Conservation (phyloP, 2,113 vertebrate genomes). For the Hemiprocne comata region DNA sequence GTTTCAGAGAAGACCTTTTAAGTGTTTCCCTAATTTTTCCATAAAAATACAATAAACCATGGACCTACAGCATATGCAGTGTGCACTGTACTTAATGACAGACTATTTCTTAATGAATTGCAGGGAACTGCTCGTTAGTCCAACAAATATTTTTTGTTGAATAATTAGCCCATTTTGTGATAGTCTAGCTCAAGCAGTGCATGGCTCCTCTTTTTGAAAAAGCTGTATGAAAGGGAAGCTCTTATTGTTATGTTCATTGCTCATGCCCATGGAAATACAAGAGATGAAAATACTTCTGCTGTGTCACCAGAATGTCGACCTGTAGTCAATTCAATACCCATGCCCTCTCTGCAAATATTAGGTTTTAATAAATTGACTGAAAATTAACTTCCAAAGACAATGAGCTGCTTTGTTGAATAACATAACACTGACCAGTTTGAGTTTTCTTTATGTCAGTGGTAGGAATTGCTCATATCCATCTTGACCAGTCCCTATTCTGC, state of each 20-base stretch:
- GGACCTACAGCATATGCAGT: not conserved
- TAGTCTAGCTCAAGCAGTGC: not conserved
- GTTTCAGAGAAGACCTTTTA: not conserved
- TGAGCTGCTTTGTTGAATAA: not conserved
- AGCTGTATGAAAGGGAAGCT: not conserved
- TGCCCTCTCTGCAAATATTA: not conserved
- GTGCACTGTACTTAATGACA: not conserved
- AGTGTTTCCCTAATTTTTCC: not conserved
- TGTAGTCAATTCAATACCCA: not conserved
- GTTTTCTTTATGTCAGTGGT: not conserved
- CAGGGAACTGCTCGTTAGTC: not conserved
- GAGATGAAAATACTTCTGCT: not conserved
- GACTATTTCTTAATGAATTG: not conserved
- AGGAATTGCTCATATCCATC: not conserved
- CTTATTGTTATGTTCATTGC: not conserved
- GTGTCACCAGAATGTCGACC: not conserved
- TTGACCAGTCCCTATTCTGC: not conserved
- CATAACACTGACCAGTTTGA: not conserved
- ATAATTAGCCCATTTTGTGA: not conserved
- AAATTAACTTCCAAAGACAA: conserved; percentile 22
- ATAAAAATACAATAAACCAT: not conserved
- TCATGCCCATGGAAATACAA: not conserved
- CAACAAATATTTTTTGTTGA: not conserved
- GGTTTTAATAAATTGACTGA: not conserved
- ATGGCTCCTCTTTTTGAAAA: not conserved